phyloP scores from a whole-genome alignment of 2,888 invertebrate genomes.

The Drosophila kanekoi region DNA sequence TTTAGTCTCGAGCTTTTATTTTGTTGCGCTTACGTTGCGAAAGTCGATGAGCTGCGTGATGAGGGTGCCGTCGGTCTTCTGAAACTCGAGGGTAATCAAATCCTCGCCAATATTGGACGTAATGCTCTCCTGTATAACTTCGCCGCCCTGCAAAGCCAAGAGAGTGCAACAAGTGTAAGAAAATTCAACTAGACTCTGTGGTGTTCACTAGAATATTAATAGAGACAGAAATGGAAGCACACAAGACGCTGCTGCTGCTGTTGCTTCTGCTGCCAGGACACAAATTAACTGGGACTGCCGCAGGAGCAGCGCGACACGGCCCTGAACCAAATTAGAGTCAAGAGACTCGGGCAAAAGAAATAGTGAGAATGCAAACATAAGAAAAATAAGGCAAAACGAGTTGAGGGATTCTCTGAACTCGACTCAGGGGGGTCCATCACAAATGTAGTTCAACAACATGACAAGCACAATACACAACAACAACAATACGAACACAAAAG shows the following conservation, averaged over 20 bases:
- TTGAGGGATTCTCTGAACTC: slow-evolving; percentile 36
- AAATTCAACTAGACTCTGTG: slow-evolving; percentile 17
- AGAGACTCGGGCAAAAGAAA: slow-evolving; percentile 55
- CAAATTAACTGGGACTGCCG: slow-evolving; percentile 69
- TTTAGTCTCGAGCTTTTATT: background rate
- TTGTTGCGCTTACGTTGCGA: slow-evolving; percentile 91
- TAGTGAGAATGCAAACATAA: slow-evolving; percentile 41
- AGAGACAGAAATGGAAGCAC: slow-evolving; percentile 34
- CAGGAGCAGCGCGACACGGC: slow-evolving; percentile 51
- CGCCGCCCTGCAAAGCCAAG: slow-evolving; percentile 90
- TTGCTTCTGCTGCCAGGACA: slow-evolving; percentile 40
- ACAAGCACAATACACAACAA: slow-evolving; percentile 35
- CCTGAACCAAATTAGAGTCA: slow-evolving; percentile 80
- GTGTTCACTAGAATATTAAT: slow-evolving; percentile 66
- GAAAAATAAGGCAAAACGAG: slow-evolving; percentile 36
- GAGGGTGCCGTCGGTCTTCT: slow-evolving; percentile 95
- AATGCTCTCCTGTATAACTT: slow-evolving; percentile 96
- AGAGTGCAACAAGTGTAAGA: slow-evolving; percentile 61
- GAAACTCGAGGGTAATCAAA: slow-evolving; percentile 94
- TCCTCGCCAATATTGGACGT: slow-evolving; percentile 96
- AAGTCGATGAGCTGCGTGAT: slow-evolving; percentile 97
- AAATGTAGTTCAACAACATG: slow-evolving; percentile 73
- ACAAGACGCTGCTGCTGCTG: slow-evolving; percentile 21
- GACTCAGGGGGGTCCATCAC: slow-evolving; percentile 27
- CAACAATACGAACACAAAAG: slow-evolving; percentile 10